Evolutionary conservation across 2,888 invertebrate genomes (phyloP).

Genomic region (Petrophora chlorosata): DNA sequence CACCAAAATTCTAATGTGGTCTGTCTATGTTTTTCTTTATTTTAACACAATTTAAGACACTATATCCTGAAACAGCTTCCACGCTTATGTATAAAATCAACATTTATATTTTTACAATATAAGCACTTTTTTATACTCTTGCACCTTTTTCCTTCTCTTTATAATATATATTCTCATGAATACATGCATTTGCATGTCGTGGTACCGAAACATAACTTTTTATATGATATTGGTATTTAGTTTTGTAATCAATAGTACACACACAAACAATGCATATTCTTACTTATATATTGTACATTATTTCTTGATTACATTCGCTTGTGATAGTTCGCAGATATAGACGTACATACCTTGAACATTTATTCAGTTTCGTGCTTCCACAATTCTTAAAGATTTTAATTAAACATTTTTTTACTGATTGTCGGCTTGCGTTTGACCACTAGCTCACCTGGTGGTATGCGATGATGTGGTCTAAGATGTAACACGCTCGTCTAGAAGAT

Average conservation of each 20-base stretch:
- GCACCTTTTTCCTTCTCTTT: constrained; percentile 25
- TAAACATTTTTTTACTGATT: too few species aligned
- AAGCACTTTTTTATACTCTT: constrained; percentile 27
- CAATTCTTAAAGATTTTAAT: too few species aligned
- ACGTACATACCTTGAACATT: too few species aligned
- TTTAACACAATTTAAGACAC: constrained; percentile 27
- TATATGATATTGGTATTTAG: constrained; percentile 1
- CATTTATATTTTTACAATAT: constrained; percentile 12
- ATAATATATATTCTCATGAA: background rate
- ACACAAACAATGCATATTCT: background rate
- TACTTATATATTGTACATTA: background rate
- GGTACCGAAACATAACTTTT: background rate
- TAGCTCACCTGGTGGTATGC: too few species aligned
- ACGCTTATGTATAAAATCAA: constrained; percentile 25
- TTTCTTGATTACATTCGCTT: background rate
- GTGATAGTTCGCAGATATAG: background rate
- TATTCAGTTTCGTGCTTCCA: too few species aligned
- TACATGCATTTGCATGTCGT: constrained; percentile 7
- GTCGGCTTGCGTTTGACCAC: too few species aligned
- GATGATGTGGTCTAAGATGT: too few species aligned
- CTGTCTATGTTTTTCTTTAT: background rate
- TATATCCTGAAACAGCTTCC: constrained; percentile 39
- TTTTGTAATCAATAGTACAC: background rate
- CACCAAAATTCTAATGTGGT: constrained; percentile 7
- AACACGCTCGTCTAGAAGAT: too few species aligned